Evolutionary conservation across 2,797 vertebrate genomes (phyloP).

Genomic region (Periophthalmus magnuspinnatus): DNA sequence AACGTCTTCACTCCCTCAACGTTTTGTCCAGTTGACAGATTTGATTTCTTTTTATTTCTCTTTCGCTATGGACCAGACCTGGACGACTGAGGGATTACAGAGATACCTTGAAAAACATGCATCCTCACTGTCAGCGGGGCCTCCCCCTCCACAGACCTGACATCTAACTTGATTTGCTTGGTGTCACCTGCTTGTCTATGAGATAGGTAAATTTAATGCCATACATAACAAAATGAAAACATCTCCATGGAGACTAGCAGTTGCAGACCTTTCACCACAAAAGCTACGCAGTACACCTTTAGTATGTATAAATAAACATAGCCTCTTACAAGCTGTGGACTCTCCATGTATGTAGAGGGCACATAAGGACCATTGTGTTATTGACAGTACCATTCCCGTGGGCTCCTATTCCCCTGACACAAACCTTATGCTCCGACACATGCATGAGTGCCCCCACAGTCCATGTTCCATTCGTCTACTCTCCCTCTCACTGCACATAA

Average conservation of each 20-base stretch:
- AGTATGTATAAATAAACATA: background rate
- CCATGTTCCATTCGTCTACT: background rate
- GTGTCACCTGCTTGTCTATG: too few species aligned
- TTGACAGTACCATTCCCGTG: constrained; percentile 29
- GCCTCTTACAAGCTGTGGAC: background rate
- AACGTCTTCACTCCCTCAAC: too few species aligned
- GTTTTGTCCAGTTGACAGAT: too few species aligned
- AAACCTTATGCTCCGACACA: constrained; percentile 28
- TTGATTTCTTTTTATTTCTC: too few species aligned
- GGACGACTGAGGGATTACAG: too few species aligned
- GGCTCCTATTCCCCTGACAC: constrained; percentile 32
- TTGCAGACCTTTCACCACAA: background rate
- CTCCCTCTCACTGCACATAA: constrained; percentile 10
- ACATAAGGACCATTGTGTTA: constrained; percentile 25
- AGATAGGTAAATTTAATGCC: background rate
- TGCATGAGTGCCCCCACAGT: constrained; percentile 8
- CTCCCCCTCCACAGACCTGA: too few species aligned
- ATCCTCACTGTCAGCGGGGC: too few species aligned
- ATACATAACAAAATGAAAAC: background rate
- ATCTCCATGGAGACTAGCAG: background rate
- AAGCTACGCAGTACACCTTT: background rate
- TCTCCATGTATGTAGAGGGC: constrained; percentile 6
- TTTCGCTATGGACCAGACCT: too few species aligned
- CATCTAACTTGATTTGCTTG: too few species aligned
- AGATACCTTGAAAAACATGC: too few species aligned